Base-by-base conservation (phyloP, 2,113 vertebrate genomes). In the Nothoprocta pentlandii region DNA sequence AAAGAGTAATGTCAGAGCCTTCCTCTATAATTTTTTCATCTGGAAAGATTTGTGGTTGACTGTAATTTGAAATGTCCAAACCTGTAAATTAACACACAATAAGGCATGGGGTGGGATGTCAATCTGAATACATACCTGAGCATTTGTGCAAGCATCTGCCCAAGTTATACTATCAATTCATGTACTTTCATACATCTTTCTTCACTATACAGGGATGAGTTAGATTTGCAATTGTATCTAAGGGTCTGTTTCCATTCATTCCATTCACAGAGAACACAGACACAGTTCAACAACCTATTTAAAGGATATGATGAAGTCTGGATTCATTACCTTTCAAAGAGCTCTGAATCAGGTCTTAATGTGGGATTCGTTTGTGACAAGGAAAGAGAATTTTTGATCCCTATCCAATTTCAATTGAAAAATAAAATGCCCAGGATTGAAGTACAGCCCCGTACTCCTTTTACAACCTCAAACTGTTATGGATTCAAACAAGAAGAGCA, bases 1-100 rank as follows among this genome's bases (percentile, higher is more conserved):
- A 98, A 44, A 98, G 19, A 30, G 80, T 97, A 70, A 97, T 41
- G 62, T 71, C 42, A 78, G 97, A 94, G 39, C 97, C 98, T 91
- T 97, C 96, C 61, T 97, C 95, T 63, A 97, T 41, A 59, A 96
- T 7, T 53, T 95, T 97, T 12, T 96, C 66, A 23, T 49, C 19
- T 58, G 98, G 97, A 75, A 97, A 97, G 75, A 98, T 63, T 4
- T 91, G n/a, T 42, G 73, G 4, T 10, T 4, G 9, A n/a, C 5
- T 62, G 42, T 9, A 73, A n/a, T 59, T 79, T 53, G 92, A 80
- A 42, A 23, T 39, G 25, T 92, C 66, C 62, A 86, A 23, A 3
- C 82, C 98, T 98, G 84, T 6, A 94, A 90, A 79, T 95, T 26
- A 71, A 68, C 73, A 87, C 4, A 59, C 9, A 88, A 56, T 36